Base-by-base conservation (phyloP, 2,888 invertebrate species). In the Seira musarum region DNA sequence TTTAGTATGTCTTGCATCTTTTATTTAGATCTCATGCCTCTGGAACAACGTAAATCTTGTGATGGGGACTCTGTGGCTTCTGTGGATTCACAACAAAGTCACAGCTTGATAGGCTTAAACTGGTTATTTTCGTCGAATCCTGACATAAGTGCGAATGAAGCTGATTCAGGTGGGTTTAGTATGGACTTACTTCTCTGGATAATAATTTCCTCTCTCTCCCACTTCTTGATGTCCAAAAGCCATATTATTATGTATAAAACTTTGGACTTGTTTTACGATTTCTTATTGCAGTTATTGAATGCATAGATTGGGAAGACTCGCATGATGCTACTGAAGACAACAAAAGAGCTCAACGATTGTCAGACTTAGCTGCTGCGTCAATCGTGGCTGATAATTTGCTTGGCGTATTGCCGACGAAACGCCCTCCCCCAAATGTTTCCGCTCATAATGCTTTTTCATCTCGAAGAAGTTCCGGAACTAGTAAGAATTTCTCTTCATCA, bases 31-130 rank as follows among this genome's bases (percentile, higher is more conserved):
- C 13, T 53, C 3, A 53, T 53, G 15, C 53, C 53, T n/a, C 15
- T 53, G 49, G 80, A 68, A 61, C 64, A 64, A 19, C 73, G 60
- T 74, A 77, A 70, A 60, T 60, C 75, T 21, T 78, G 66, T 40
- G 87, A 86, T 19, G 80, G 80, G 0, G 85, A 85, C 35, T 86
- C 86, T 10, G 35, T 86, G 0, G 81, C 80, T 22, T 87, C 87
- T 17, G 80, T 66, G 17, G 87, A 87, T 61, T 87, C 87, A 25
- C 87, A 87, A 57, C 82, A 80, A 66, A 85, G 84, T 72, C 83
- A 90, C 60, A 92, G 92, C 87, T 88, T 92, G 60, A 89, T 92
- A 66, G 93, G 92, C 65, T 89, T 93, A 77, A 92, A 93, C 88
- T 92, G 92, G 92, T 89, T 93, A 68, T 93, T 93, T 88, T 92